phyloP scores from a whole-genome alignment of 2,797 vertebrate species.

The Heterohyrax brucei region DNA sequence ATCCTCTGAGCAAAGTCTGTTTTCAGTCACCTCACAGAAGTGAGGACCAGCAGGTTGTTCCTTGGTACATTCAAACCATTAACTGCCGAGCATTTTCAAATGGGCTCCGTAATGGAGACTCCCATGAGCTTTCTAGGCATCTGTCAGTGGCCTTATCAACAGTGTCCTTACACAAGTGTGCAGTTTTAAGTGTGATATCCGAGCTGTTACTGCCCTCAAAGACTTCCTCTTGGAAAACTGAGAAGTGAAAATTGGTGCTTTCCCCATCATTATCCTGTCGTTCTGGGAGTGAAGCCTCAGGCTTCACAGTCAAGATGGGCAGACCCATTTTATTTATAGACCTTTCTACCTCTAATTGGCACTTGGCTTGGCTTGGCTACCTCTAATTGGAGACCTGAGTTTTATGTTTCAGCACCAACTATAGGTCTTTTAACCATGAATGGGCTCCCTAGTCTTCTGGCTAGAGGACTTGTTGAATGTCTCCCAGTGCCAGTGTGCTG shows the following conservation, averaged over 20 bases:
- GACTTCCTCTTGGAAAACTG: not conserved
- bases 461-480: not conserved
- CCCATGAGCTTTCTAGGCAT: not conserved
- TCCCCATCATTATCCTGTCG: too few relatives aligned
- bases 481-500: not conserved
- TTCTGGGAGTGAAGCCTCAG: not conserved
- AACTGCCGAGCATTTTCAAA: not conserved
- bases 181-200: not conserved
- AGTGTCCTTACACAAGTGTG: not conserved
- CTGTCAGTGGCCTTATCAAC: rapidly evolving
- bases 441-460: not conserved
- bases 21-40: not conserved
- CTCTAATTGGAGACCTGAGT: not conserved
- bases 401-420: not conserved
- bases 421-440: not conserved
- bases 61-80: not conserved
- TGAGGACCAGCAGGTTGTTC: not conserved
- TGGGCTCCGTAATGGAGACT: not conserved
- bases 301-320: not conserved
- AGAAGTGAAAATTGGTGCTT: not conserved
- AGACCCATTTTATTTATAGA: not conserved
- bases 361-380: too few relatives aligned
- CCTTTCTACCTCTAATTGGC: not conserved
- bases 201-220: not conserved
- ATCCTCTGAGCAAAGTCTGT: not conserved